A percentile compares a stretch with the other conserved stretches of the same genome.
Evolutionary conservation across 2,888 invertebrate species (phyloP).

Genomic region (Brachypalpus laphriformis): DNA sequence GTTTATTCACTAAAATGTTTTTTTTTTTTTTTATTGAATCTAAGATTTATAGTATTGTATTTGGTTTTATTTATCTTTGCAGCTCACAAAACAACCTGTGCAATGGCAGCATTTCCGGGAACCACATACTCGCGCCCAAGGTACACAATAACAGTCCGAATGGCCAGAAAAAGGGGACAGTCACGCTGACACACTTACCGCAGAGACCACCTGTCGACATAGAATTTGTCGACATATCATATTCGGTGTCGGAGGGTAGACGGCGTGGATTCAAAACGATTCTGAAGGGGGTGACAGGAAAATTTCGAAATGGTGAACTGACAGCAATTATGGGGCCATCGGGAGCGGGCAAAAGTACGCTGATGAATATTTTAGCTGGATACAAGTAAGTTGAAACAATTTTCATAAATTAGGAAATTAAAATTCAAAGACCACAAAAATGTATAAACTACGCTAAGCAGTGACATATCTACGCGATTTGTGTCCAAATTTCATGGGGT

Average conservation of each 20-base stretch:
- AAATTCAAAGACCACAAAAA: too few species aligned
- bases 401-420: too few species aligned
- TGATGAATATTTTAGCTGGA: slow-evolving; percentile 94
- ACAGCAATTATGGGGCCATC: slow-evolving; percentile 99
- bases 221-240: slow-evolving; percentile 93
- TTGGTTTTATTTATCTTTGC: slow-evolving; percentile 79
- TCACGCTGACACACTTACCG: slow-evolving; percentile 90
- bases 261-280: slow-evolving; percentile 93
- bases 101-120: slow-evolving; percentile 85
- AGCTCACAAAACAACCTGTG: slow-evolving; percentile 89
- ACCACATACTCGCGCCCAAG: slow-evolving; percentile 86
- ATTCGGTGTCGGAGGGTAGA: slow-evolving; percentile 93
- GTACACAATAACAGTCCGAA: slow-evolving; percentile 88
- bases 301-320: slow-evolving; percentile 94
- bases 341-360: slow-evolving; percentile 89
- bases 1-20: background rate
- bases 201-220: slow-evolving; percentile 95
- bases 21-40: background rate
- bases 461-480: too few species aligned
- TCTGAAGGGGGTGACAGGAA: slow-evolving; percentile 93
- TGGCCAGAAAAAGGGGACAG: slow-evolving; percentile 88
- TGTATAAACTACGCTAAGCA: too few species aligned
- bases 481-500: too few species aligned
- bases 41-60: too few species aligned
- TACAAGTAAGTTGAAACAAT: slow-evolving; percentile 88